Percentiles rank a stretch among this genome's conserved stretches.
Conservation (phyloP, 2,888 invertebrate genomes). For the Mantis religiosa region DNA sequence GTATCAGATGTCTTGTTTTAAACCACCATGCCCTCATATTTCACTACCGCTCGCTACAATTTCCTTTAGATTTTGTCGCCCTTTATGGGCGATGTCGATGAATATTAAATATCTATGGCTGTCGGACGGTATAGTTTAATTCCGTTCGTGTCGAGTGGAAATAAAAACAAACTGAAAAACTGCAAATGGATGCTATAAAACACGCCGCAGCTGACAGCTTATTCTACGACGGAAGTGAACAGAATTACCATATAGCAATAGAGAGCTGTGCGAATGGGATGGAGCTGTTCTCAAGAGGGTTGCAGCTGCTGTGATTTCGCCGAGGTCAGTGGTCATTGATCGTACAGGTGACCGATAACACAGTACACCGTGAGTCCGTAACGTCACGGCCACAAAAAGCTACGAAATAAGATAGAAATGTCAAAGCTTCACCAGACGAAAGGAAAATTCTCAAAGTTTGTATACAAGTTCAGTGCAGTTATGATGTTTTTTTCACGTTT, state of each 20-base stretch:
- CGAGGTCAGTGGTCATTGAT: too few relatives aligned
- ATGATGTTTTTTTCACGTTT: too few relatives aligned
- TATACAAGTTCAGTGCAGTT: too few relatives aligned
- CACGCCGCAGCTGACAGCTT: neutral
- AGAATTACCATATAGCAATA: neutral
- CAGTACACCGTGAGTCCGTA: too few relatives aligned
- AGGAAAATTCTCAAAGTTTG: too few relatives aligned
- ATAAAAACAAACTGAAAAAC: neutral
- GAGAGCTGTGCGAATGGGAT: neutral
- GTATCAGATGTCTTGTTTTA: neutral
- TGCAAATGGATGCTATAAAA: neutral
- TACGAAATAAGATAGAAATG: too few relatives aligned
- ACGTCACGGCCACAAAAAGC: too few relatives aligned
- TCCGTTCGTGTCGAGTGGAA: neutral
- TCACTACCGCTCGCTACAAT: neutral
- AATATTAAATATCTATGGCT: neutral
- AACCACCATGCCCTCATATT: neutral
- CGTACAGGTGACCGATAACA: too few relatives aligned
- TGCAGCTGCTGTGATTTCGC: too few relatives aligned
- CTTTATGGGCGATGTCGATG: neutral
- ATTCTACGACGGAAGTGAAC: neutral
- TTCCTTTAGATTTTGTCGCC: neutral
- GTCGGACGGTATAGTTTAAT: neutral
- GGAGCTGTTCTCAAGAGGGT: too few relatives aligned
- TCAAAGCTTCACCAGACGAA: too few relatives aligned